These are phyloP conservation scores for Smutsia temminckii DNA, from an alignment of 2,797 vertebrate species.

Conservation along the genomic window DNA sequence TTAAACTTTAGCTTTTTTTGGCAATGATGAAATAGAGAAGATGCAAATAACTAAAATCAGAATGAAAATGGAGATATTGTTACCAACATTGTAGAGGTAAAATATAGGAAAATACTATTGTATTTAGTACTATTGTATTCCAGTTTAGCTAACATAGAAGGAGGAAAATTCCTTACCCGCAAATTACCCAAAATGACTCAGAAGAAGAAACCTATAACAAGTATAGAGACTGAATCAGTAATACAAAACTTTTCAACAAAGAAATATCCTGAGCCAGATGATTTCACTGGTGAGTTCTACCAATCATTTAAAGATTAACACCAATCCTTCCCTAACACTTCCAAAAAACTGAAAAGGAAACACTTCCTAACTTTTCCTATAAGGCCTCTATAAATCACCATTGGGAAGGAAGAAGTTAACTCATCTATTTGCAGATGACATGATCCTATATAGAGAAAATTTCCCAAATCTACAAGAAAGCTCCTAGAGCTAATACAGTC, in stretches of 20 bases:
- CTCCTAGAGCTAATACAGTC: not conserved
- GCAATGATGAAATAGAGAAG: not conserved
- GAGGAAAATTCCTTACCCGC: not conserved
- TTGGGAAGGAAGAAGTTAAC: not conserved
- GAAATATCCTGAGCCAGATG: not conserved
- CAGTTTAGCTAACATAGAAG: not conserved
- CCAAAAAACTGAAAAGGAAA: not conserved
- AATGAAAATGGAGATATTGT: not conserved
- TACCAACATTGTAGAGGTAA: not conserved
- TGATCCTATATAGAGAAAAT: not conserved
- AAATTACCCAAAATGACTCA: not conserved
- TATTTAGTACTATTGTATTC: not conserved
- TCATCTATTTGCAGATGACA: not conserved
- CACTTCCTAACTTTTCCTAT: not conserved
- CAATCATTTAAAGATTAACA: not conserved
- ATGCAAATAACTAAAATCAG: not conserved
- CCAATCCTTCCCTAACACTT: not conserved
- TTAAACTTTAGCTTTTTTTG: not conserved
- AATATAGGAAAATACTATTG: too few relatives aligned
- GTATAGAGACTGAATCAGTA: not conserved
- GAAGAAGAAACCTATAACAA: not conserved
- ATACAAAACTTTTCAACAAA: not conserved
- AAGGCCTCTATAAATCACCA: too few relatives aligned
- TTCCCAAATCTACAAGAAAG: not conserved
- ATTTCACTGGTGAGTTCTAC: not conserved